Conservation (phyloP, 2,888 invertebrate genomes). For the Cryptus armator region DNA sequence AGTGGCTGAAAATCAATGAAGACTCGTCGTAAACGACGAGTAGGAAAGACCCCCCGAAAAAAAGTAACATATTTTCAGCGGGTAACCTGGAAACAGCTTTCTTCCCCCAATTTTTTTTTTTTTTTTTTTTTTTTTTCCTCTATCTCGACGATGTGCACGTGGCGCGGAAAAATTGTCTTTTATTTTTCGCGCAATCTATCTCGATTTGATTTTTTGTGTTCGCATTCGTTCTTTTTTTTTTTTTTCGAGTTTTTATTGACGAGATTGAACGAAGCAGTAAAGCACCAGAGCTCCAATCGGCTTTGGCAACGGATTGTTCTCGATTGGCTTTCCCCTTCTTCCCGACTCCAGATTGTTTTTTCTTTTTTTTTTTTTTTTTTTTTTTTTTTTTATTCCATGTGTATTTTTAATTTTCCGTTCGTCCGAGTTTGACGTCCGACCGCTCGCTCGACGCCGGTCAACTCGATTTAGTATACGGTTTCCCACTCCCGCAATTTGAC, state of each 20-base stretch:
- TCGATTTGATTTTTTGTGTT: conserved; percentile 28
- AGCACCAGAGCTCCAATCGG: conserved; percentile 42
- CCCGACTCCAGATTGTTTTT: conserved; percentile 10
- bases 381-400: conserved; percentile 2
- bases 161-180: conserved; percentile 4
- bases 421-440: conserved; percentile 26
- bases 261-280: conserved; percentile 20
- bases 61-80: conserved; percentile 14
- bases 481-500: conserved; percentile 7
- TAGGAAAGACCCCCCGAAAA: conserved; percentile 1
- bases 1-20: conserved; percentile 53
- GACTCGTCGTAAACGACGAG: conserved; percentile 26
- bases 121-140: neutral
- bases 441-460: conserved; percentile 29
- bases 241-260: conserved; percentile 43
- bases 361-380: conserved; percentile 8
- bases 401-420: conserved; percentile 54
- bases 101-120: neutral
- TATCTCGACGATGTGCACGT: neutral
- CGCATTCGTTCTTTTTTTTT: neutral
- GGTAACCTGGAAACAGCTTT: neutral
- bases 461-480: conserved; percentile 21
- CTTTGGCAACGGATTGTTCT: conserved; percentile 54
- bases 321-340: conserved; percentile 54
- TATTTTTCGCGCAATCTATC: conserved; percentile 44